A percentile compares a stretch with the other conserved stretches of the same genome.
phyloP scores from a whole-genome alignment of 2,888 invertebrate species.

The Rosalia funebris region DNA sequence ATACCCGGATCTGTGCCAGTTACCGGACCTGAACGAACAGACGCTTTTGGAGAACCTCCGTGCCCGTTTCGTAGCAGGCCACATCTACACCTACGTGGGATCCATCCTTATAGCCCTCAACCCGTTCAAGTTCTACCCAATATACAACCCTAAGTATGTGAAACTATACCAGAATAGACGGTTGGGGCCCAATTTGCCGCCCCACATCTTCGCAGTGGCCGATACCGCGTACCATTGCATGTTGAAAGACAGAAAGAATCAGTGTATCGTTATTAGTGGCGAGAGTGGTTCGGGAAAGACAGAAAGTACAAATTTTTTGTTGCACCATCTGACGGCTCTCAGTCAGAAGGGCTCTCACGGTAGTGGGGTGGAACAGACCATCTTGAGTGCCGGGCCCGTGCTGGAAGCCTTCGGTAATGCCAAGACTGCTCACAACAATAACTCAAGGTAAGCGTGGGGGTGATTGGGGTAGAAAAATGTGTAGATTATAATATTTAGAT shows the following conservation, averaged over 20 bases:
- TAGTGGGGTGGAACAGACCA: constrained; percentile 96
- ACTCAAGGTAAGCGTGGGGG: constrained; percentile 71
- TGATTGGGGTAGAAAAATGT: constrained; percentile 1
- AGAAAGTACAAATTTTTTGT: constrained; percentile 93
- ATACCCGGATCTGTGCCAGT: constrained; percentile 94
- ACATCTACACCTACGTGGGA: constrained; percentile 96
- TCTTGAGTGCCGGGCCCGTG: constrained; percentile 94
- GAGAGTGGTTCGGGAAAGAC: constrained; percentile 97
- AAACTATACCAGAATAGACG: constrained; percentile 93
- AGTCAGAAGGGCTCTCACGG: constrained; percentile 95
- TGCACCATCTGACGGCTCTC: constrained; percentile 93
- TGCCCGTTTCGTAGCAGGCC: constrained; percentile 88
- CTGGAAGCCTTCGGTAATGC: constrained; percentile 99
- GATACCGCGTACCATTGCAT: constrained; percentile 95
- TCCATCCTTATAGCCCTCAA: constrained; percentile 95
- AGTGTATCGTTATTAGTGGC: constrained; percentile 95
- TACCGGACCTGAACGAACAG: constrained; percentile 94
- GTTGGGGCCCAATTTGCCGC: constrained; percentile 90
- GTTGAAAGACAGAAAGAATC: constrained; percentile 89
- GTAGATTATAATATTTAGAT: too few species aligned
- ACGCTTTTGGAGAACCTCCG: constrained; percentile 90
- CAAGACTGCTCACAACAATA: constrained; percentile 97
- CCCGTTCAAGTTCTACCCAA: constrained; percentile 94
- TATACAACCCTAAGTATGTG: constrained; percentile 97
- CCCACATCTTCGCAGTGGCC: constrained; percentile 96